Conservation (phyloP, 2,888 invertebrate species). For the Synergus japonicus region DNA sequence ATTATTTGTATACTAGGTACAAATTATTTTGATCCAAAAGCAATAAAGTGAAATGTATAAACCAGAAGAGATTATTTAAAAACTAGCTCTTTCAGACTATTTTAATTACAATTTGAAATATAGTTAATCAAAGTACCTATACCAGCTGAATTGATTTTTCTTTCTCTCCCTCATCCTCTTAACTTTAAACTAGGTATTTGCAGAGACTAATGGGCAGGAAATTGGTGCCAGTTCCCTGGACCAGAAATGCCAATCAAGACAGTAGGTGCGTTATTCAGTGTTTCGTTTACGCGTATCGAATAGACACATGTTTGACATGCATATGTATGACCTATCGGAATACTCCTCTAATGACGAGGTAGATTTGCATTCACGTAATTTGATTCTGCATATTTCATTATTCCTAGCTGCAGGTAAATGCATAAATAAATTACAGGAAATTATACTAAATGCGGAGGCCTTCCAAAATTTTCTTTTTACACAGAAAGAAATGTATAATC, state of each 20-base stretch:
- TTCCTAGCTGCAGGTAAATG: background rate
- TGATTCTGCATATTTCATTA: slow-evolving; percentile 40
- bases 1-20: too few species aligned
- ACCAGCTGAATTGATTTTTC: background rate
- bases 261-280: slow-evolving; percentile 56
- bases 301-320: slow-evolving; percentile 35
- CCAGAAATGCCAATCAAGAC: slow-evolving; percentile 55
- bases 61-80: too few species aligned
- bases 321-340: slow-evolving; percentile 44
- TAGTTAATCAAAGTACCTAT: background rate
- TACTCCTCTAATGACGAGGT: slow-evolving; percentile 42
- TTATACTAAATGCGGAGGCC: background rate
- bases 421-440: slow-evolving; percentile 10
- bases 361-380: slow-evolving; percentile 38
- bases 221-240: slow-evolving; percentile 49
- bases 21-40: too few species aligned
- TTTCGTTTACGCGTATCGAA: slow-evolving; percentile 51
- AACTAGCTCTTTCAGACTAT: too few species aligned
- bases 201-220: slow-evolving; percentile 21
- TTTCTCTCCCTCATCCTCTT: background rate
- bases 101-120: too few species aligned
- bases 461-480: too few species aligned
- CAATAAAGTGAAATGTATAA: too few species aligned
- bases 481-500: too few species aligned
- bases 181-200: background rate